Percentiles rank a stretch among this genome's conserved stretches.
Conservation (phyloP, 2,888 invertebrate species). For the Chorisops tibialis region DNA sequence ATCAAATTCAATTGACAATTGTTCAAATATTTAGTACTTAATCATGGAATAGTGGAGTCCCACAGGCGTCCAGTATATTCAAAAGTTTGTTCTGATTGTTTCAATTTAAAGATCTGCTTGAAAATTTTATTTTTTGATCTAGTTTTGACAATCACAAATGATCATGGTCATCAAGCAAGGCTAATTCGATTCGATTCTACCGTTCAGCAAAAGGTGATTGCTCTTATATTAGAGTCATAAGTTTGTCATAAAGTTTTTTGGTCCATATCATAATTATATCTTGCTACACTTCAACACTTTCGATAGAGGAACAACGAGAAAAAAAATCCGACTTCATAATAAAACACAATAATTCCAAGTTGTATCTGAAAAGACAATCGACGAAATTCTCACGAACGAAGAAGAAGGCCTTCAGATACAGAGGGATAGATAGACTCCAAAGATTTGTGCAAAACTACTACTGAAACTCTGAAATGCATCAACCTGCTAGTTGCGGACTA, state of each 20-base stretch:
- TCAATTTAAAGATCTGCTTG: too few species aligned
- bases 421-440: not conserved
- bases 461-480: not conserved
- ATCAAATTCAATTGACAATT: too few species aligned
- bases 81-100: too few species aligned
- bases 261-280: slow-evolving; percentile 1
- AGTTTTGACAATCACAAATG: too few species aligned
- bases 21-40: too few species aligned
- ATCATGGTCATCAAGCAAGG: too few species aligned
- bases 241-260: not conserved
- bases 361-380: slow-evolving; percentile 3
- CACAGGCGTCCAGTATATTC: too few species aligned
- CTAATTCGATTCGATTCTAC: too few species aligned
- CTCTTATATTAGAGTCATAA: not conserved
- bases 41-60: too few species aligned
- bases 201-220: not conserved
- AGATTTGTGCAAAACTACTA: not conserved
- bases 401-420: slow-evolving; percentile 10
- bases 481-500: not conserved
- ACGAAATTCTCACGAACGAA: not conserved
- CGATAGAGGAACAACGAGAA: slow-evolving; percentile 10
- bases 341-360: not conserved
- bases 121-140: too few species aligned
- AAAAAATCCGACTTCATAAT: not conserved
- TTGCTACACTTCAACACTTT: slow-evolving; percentile 1